Percentiles rank a stretch among this genome's conserved stretches.
Conservation (phyloP, 2,888 invertebrate species). For the Anticlea derivata region DNA sequence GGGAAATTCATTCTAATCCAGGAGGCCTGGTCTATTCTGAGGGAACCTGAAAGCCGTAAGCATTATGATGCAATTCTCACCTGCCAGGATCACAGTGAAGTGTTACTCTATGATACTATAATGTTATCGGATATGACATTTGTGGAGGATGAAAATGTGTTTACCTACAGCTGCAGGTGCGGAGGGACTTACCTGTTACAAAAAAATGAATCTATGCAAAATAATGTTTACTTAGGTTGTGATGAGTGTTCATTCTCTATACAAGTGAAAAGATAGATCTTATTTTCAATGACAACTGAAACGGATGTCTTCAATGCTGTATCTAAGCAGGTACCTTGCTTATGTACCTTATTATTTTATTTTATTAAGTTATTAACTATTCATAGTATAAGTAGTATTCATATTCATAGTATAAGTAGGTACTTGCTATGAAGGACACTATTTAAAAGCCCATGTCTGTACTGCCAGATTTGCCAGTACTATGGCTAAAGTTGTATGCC, state of each 20-base stretch:
- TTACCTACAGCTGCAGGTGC: conserved; percentile 87
- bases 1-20: conserved; percentile 76
- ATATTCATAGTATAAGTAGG: no score
- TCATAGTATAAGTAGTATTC: no score
- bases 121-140: conserved; percentile 72
- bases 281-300: no score
- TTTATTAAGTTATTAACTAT: no score
- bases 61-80: conserved; percentile 86
- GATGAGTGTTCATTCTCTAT: conserved; percentile 90
- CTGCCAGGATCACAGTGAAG: conserved; percentile 83
- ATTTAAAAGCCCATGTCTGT: no score
- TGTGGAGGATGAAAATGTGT: conserved; percentile 55
- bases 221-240: conserved; percentile 83
- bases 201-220: conserved; percentile 36
- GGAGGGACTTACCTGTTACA: conserved; percentile 85
- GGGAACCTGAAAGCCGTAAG: conserved; percentile 84
- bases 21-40: conserved; percentile 88
- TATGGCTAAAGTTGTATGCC: no score
- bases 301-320: no score
- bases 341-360: no score
- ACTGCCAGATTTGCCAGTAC: no score
- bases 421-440: no score
- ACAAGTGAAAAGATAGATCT: conserved; percentile 67
- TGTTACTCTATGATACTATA: conserved; percentile 85
- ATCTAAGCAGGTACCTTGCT: no score